Conservation (phyloP, 2,888 invertebrate genomes). For the Drosophila fungiperda region DNA sequence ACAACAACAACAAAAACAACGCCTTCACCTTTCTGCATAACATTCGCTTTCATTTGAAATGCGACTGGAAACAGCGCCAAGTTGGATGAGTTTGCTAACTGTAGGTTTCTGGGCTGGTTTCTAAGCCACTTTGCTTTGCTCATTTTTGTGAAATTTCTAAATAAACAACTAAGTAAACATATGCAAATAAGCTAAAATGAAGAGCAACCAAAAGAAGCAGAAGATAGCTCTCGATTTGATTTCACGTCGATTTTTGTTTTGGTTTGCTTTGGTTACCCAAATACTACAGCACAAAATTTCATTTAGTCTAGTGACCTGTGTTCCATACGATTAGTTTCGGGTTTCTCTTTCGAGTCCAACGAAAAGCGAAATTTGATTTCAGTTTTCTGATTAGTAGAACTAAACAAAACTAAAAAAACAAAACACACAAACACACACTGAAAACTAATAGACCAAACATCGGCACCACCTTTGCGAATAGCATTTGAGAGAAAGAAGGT, state of each 20-base stretch:
- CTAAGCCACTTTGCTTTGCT: conserved; percentile 46
- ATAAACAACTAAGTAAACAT: conserved; percentile 70
- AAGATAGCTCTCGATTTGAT: conserved; percentile 37
- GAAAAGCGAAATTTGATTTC: conserved; percentile 81
- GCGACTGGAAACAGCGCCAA: conserved; percentile 27
- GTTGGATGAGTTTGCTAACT: conserved; percentile 13
- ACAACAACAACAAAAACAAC: conserved; percentile 16
- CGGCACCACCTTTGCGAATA: conserved; percentile 53
- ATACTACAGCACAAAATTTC: conserved; percentile 59
- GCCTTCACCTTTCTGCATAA: conserved; percentile 40
- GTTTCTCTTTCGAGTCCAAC: conserved; percentile 76
- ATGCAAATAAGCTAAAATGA: conserved; percentile 66
- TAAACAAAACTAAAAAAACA: conserved; percentile 26
- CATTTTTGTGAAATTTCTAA: conserved; percentile 70
- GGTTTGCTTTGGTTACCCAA: conserved; percentile 74
- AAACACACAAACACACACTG: not conserved
- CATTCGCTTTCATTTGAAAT: conserved; percentile 73
- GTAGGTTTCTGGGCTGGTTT: conserved; percentile 36
- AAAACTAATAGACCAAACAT: conserved; percentile 9
- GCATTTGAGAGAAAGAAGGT: conserved; percentile 34
- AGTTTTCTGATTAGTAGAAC: conserved; percentile 78
- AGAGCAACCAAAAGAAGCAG: conserved; percentile 19
- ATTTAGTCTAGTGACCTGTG: conserved; percentile 61
- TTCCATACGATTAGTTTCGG: conserved; percentile 75
- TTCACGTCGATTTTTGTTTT: conserved; percentile 41